phyloP scores from a whole-genome alignment of 2,888 invertebrate genomes.

The Petrolisthes manimaculis region DNA sequence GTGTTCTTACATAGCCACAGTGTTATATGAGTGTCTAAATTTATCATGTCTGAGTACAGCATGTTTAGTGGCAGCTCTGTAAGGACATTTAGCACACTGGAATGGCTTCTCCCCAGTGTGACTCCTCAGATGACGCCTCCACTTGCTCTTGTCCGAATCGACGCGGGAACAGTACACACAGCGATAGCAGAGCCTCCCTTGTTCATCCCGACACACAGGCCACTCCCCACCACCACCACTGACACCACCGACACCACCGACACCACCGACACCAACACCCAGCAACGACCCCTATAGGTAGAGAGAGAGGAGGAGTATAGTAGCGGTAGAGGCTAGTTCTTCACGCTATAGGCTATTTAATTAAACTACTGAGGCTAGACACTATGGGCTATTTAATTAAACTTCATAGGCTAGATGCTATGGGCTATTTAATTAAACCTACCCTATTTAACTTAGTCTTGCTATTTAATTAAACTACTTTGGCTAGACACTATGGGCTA shows the following conservation, averaged over 20 bases:
- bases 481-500: too few relatives aligned
- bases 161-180: conserved; percentile 50
- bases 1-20: neutral
- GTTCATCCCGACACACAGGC: conserved; percentile 45
- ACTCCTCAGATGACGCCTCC: conserved; percentile 43
- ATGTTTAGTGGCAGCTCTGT: conserved; percentile 47
- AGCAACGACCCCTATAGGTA: neutral
- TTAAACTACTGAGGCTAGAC: too few relatives aligned
- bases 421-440: too few relatives aligned
- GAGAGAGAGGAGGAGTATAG: neutral
- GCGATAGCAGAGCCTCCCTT: conserved; percentile 48
- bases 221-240: conserved; percentile 26
- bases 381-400: too few relatives aligned
- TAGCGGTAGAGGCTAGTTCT: too few relatives aligned
- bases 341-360: too few relatives aligned
- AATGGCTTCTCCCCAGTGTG: conserved; percentile 51
- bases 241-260: neutral
- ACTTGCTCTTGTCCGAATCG: conserved; percentile 55
- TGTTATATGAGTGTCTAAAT: conserved; percentile 43
- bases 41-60: conserved; percentile 46
- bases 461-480: too few relatives aligned
- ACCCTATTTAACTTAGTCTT: too few relatives aligned
- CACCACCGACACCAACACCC: neutral
- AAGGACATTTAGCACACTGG: conserved; percentile 47
- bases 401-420: too few relatives aligned